Evolutionary conservation across 2,888 invertebrate species (phyloP).

Genomic region (Adelognathus sp.): DNA sequence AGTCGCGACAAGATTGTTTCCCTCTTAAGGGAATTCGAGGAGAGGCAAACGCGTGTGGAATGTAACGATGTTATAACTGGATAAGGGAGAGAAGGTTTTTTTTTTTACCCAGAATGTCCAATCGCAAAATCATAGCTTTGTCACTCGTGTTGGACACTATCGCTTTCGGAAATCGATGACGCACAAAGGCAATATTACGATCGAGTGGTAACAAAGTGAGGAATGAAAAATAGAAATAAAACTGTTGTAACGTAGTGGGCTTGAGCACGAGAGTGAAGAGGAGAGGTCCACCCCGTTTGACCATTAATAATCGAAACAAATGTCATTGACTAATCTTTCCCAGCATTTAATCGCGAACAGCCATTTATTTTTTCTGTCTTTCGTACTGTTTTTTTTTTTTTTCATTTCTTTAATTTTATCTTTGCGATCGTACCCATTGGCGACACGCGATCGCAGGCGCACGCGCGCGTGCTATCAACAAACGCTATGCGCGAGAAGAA

Average conservation of each 20-base stretch:
- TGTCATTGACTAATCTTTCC: conserved; percentile 26
- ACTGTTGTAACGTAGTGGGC: not conserved
- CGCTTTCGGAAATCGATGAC: conserved; percentile 25
- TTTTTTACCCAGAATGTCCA: not conserved
- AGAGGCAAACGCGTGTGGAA: not conserved
- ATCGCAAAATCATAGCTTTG: conserved; percentile 7
- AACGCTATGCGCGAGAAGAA: not conserved
- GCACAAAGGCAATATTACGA: conserved; percentile 15
- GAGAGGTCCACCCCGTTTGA: not conserved
- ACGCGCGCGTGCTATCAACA: conserved; percentile 3
- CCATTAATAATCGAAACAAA: not conserved
- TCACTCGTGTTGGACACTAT: conserved; percentile 20
- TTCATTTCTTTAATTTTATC: not conserved
- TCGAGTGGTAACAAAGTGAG: not conserved
- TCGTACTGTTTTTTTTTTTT: not conserved
- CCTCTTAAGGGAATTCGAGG: conserved; percentile 8
- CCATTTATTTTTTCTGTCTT: not conserved
- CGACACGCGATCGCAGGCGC: conserved; percentile 30
- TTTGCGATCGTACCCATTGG: not conserved
- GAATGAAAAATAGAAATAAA: not conserved
- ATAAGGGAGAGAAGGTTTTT: not conserved
- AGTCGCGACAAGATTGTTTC: conserved; percentile 11
- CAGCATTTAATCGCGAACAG: conserved; percentile 2
- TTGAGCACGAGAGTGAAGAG: not conserved
- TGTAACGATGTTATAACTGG: conserved; percentile 15